Conservation (phyloP, 2,113 vertebrate genomes). For the Callopanchax toddi region DNA sequence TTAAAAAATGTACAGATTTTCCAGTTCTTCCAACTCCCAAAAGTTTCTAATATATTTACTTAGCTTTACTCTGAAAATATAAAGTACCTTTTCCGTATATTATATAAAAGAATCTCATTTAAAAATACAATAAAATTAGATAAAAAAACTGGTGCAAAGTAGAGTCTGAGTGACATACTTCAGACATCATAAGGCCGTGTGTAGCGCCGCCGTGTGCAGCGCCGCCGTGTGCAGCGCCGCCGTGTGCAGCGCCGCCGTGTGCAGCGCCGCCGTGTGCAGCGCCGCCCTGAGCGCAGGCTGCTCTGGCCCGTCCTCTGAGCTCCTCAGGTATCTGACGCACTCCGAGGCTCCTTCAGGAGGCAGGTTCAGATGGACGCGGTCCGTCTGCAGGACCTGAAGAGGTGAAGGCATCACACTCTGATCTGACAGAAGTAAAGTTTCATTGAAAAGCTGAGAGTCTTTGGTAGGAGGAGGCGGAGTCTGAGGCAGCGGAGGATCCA, state of each 20-base stretch:
- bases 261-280: conserved; percentile 21
- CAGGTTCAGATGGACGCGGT: conserved; percentile 70
- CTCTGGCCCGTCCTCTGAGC: conserved; percentile 48
- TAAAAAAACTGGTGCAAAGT: conserved; percentile 86
- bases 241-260: conserved; percentile 26
- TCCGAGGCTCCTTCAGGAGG: conserved; percentile 66
- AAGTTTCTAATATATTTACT: conserved; percentile 27
- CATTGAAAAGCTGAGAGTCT: conserved; percentile 22
- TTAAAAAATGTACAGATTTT: conserved; percentile 5
- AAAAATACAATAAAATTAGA: conserved; percentile 81
- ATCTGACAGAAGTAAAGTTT: conserved; percentile 55
- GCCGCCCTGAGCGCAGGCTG: conserved; percentile 33
- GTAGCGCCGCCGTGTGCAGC: conserved; percentile 43
- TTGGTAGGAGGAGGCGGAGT: conserved; percentile 34
- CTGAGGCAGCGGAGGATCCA: conserved; percentile 14
- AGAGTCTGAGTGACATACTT: conserved; percentile 75
- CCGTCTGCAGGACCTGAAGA: conserved; percentile 73
- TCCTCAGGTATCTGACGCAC: conserved; percentile 62
- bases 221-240: conserved; percentile 36
- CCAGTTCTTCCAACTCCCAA: conserved; percentile 50
- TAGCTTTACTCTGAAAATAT: conserved; percentile 51
- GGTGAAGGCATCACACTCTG: conserved; percentile 81
- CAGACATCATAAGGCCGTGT: conserved; percentile 78
- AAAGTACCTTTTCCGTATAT: conserved; percentile 76
- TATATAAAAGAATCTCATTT: conserved; percentile 78